Evolutionary conservation across 2,888 invertebrate species (phyloP), one percentile per base, ranked within the genome.

Genomic region (Eupithecia tripunctaria): DNA sequence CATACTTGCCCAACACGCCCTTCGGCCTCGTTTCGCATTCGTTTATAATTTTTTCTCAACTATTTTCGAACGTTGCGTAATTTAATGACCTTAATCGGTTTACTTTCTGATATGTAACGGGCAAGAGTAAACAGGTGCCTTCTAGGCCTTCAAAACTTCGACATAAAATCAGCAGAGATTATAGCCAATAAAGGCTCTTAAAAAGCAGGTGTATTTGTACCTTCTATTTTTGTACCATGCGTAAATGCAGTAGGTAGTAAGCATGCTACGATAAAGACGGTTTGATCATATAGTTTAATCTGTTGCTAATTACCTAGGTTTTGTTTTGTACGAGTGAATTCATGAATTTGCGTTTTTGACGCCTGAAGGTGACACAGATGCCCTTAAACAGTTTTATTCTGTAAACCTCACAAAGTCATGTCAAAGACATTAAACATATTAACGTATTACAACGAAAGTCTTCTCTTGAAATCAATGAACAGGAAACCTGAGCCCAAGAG

Each of bases 1-100:
- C 88, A 89, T 87, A 86, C 84, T 84, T 79, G 78, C 76, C 77
- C 77, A 84, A 84, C 85, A 85, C 88, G 85, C 87, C 86, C 84
- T 86, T 81, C 82, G 82, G 82, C 79, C 78, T 79, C 74, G 72
- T 79, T 78, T 77, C 75, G 67, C 68, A 72, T 79, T 75, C 71
- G 65, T 76, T 78, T 76, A 76, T 76, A 72, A 75, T 76, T 78
- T 77, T 78, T 73, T 56, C 76, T 66, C 69, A 47, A 60, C 67
- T 75, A 69, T 72, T 75, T 72, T 68, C 64, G 60, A 65, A 76
- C 32, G 71, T 79, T 76, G 59, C 71, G 71, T 29, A 75, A 75
- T 72, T 70, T 67, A 67, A 74, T 67, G 66, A 69, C 71, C 65
- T 71, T 74, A 47, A 68, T 71, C 68, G 51, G 60, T 60, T 68